Percentiles rank a stretch among this genome's conserved stretches.
Evolutionary conservation across 1,140 invertebrate genomes (phyloP).

Genomic region (Elymnias hypermnestra): DNA sequence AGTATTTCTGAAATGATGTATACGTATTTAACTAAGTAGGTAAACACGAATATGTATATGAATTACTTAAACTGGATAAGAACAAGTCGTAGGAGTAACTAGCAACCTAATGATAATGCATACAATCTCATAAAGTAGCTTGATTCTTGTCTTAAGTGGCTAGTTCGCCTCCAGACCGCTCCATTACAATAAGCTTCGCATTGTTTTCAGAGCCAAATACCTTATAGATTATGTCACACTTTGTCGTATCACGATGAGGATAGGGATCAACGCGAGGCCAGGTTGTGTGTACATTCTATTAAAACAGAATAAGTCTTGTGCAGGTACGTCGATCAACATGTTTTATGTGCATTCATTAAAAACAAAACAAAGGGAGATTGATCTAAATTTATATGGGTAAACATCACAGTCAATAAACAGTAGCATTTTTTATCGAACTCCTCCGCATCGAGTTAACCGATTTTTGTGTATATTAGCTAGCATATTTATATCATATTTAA

Average conservation of each 20-base stretch:
- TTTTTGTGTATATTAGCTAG: too few species aligned
- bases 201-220: conserved; percentile 39
- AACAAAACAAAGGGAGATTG: too few species aligned
- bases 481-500: too few species aligned
- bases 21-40: background rate
- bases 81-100: conserved; percentile 1
- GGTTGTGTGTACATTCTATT: conserved; percentile 9
- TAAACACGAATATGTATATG: conserved; percentile 16
- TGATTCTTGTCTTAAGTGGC: conserved; percentile 29
- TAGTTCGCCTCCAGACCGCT: conserved; percentile 23
- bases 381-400: too few species aligned
- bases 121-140: conserved; percentile 18
- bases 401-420: too few species aligned
- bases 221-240: conserved; percentile 44
- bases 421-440: too few species aligned
- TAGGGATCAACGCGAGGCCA: conserved; percentile 37
- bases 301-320: background rate
- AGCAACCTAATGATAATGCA: conserved; percentile 22
- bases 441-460: too few species aligned
- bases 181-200: conserved; percentile 35
- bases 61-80: conserved; percentile 5
- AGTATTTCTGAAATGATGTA: too few species aligned
- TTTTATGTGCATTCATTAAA: too few species aligned
- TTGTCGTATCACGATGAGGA: conserved; percentile 23
- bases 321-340: background rate